These are phyloP conservation scores for Ophioderma brevispina DNA, from an alignment of 35 echinoderm and acorn worm genomes.

Conservation along the genomic window DNA sequence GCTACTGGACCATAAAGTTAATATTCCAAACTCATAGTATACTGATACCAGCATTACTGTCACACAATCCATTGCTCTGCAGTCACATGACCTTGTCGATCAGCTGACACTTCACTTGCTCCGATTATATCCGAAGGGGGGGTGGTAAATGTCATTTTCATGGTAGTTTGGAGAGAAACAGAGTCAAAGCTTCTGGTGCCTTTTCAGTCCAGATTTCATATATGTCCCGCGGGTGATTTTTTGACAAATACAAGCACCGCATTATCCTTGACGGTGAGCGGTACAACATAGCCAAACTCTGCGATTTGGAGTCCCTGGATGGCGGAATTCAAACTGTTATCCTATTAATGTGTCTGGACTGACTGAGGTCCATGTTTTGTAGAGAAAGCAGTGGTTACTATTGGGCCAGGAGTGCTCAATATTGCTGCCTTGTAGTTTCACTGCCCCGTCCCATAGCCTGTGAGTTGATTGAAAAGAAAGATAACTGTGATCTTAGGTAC, in stretches of 20 bases:
- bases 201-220: not conserved
- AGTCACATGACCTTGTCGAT: not conserved
- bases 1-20: not conserved
- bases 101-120: not conserved
- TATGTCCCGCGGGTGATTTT: not conserved
- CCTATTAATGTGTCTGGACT: not conserved
- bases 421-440: not conserved
- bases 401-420: not conserved
- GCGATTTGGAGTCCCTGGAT: not conserved
- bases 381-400: not conserved
- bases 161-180: not conserved
- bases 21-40: conserved; percentile 1
- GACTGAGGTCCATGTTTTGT: not conserved
- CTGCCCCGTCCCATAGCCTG: not conserved
- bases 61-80: not conserved
- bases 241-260: not conserved
- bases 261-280: not conserved
- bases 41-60: not conserved
- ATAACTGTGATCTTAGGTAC: too few relatives aligned
- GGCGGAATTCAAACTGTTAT: not conserved
- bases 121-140: not conserved
- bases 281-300: not conserved
- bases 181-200: not conserved
- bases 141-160: not conserved
- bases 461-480: too few relatives aligned